Conservation (phyloP, 1,140 invertebrate genomes). For the Drosophila grimshawi region DNA sequence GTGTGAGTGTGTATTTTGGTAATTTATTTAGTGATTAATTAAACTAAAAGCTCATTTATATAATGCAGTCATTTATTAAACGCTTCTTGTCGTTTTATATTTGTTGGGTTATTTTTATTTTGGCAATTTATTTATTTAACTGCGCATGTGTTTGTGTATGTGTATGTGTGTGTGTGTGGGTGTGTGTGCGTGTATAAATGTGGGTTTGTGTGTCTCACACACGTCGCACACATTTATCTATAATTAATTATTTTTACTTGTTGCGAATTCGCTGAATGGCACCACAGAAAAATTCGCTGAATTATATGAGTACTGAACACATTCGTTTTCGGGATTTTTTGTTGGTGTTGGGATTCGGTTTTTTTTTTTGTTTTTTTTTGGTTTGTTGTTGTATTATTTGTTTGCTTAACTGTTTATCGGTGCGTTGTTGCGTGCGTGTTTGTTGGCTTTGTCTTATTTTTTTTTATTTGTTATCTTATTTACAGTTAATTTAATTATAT, state of each 20-base stretch:
- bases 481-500: conserved; percentile 54
- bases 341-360: conserved; percentile 9
- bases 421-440: conserved; percentile 23
- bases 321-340: conserved; percentile 34
- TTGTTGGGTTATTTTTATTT: conserved; percentile 20
- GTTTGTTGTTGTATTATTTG: conserved; percentile 8
- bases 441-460: conserved; percentile 4
- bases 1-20: conserved; percentile 39
- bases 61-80: conserved; percentile 77
- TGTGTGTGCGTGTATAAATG: neutral
- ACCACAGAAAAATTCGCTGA: conserved; percentile 64
- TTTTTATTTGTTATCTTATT: conserved; percentile 31
- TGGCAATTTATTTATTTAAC: conserved; percentile 54
- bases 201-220: conserved; percentile 33
- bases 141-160: conserved; percentile 1
- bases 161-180: conserved; percentile 1
- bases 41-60: conserved; percentile 82
- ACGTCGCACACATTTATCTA: conserved; percentile 76
- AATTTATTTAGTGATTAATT: conserved; percentile 76
- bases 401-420: conserved; percentile 42
- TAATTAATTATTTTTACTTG: conserved; percentile 82
- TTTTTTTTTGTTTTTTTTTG: neutral
- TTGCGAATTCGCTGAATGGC: conserved; percentile 52
- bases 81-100: conserved; percentile 23
- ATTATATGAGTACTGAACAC: conserved; percentile 49